Evolutionary conservation across 2,888 invertebrate species (phyloP), one percentile per base, ranked within the genome.

Genomic region (Margaritifera margaritifera): DNA sequence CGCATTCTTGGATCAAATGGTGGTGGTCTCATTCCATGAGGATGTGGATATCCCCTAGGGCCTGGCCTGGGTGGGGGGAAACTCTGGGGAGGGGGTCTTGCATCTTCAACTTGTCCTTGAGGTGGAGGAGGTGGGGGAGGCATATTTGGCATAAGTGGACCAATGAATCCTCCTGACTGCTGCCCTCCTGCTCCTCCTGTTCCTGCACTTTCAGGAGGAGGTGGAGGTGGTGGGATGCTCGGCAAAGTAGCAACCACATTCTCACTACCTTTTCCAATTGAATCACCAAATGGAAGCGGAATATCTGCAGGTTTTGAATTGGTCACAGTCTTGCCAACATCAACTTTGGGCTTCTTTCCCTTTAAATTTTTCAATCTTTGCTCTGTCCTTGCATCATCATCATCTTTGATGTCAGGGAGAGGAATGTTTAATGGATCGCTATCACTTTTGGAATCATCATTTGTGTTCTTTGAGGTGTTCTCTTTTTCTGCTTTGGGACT

Each of bases 381-480:
- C 61, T 77, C 72, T 6, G 75, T 63, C 63, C 72, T 74, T 66
- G 78, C 80, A 66, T 79, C 78, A 55, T 78, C 79, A 57, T 75
- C 73, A 63, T 78, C 76, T 59, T 74, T 74, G 31, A 80, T 66
- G 59, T 80, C 79, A 52, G 85, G 86, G 11, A 86, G 65, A 31
- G 86, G 86, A 54, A 86, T 86, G 71, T 84, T 83, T 51, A 80
- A 72, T 4, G 84, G 82, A 66, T 83, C 80, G 60, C 75, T 73
- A 22, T 70, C 70, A 19, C 58, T 66, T 42, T 42, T 42, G 42
- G 42, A 42, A 42, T 42, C 42, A 42, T 42, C 42, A 42, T 11
- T 42, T 15, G 42, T 2, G 42, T 42, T 42, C 27, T 75, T 75
- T 61, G 70, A 63, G 11, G 65, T 57, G 20, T 68, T 69, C 55